Percentiles rank a stretch among this genome's conserved stretches.
Evolutionary conservation across 2,888 invertebrate genomes (phyloP).

Genomic region (Carcina quercana): DNA sequence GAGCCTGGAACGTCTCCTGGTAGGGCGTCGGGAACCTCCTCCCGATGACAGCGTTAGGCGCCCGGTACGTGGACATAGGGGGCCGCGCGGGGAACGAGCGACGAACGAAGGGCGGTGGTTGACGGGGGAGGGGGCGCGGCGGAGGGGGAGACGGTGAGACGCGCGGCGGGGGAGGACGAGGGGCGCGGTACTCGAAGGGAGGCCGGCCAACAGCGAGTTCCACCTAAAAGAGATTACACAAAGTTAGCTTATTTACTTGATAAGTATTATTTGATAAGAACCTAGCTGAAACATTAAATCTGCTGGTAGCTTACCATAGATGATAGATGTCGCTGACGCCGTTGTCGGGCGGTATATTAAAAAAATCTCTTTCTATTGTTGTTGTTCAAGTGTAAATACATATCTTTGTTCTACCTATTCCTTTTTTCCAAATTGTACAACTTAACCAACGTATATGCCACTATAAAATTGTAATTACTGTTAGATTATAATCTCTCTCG

Average conservation of each 20-base stretch:
- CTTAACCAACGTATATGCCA: no score
- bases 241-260: neutral
- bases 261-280: neutral
- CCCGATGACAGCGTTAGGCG: slow-evolving; percentile 2
- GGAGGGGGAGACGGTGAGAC: slow-evolving; percentile 18
- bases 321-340: no score
- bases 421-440: no score
- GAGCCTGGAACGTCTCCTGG: slow-evolving; percentile 21
- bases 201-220: slow-evolving; percentile 56
- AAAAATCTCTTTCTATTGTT: no score
- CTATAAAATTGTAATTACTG: no score
- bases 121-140: slow-evolving; percentile 17
- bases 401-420: no score
- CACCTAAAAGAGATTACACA: slow-evolving; percentile 34
- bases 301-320: no score
- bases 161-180: slow-evolving; percentile 22
- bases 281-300: no score
- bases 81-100: slow-evolving; percentile 24
- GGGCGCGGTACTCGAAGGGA: slow-evolving; percentile 52
- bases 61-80: slow-evolving; percentile 19
- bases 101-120: slow-evolving; percentile 18
- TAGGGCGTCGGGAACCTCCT: slow-evolving; percentile 13
- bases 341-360: no score
- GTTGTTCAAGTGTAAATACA: no score
- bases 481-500: no score